Evolutionary conservation across 1,140 invertebrate species (phyloP), one percentile per base, ranked within the genome.

Genomic region (Calosoma granatense): DNA sequence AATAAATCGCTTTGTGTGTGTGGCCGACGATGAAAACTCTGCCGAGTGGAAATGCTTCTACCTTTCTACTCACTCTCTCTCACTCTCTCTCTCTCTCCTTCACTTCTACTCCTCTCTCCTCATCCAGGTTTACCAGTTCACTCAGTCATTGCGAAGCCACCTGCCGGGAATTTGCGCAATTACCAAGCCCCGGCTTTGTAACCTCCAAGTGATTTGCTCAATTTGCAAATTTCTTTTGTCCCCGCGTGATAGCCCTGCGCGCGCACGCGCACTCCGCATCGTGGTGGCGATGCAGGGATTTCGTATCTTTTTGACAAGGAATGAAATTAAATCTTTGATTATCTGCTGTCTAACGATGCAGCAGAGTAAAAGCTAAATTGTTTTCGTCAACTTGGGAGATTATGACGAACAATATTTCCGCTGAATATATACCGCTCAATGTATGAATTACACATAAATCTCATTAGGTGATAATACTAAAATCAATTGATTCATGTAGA

Each of bases 91-190:
- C n/a, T n/a, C n/a, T n/a, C n/a, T n/a, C n/a, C n/a, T n/a, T n/a
- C n/a, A n/a, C n/a, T n/a, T n/a, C n/a, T n/a, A n/a, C n/a, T n/a
- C n/a, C n/a, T n/a, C n/a, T n/a, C n/a, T 36, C 26, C n/a, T 36
- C 26, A 36, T 36, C n/a, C n/a, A n/a, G 6, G 26, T 36, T 36
- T 36, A 36, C 26, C 26, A n/a, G 26, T 30, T 30, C 26, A 30
- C 41, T 47, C 15, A 47, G 9, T 47, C 41, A 47, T 47, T 17
- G 41, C 41, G 41, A 9, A 17, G 41, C 41, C 41, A 47, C 41
- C 41, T 47, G 41, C 15, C 41, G 41, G 17, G 41, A 47, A 47
- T 47, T 47, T 17, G 41, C 17, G 41, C 41, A 47, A 47, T 47
- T 47, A 47, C 41, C 17, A 17, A 17, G 15, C 41, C 6, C 9